These are phyloP conservation scores for Pseudomyrmex gracilis DNA, from an alignment of 1,140 invertebrate genomes.

Conservation along the genomic window DNA sequence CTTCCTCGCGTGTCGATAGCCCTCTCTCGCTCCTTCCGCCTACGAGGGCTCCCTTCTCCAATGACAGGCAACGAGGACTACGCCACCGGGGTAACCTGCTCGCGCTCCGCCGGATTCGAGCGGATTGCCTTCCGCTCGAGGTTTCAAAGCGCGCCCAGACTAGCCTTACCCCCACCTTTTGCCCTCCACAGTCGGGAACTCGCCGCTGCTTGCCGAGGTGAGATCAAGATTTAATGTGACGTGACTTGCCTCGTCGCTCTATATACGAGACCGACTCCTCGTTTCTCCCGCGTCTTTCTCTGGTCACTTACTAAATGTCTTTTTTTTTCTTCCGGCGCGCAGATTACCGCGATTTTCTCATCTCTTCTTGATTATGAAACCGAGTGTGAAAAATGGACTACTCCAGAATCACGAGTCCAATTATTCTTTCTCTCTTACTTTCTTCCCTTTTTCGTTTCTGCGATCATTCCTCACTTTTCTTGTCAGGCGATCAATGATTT, in stretches of 20 bases:
- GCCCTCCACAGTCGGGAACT: slow-evolving; percentile 35
- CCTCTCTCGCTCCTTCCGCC: slow-evolving; percentile 44
- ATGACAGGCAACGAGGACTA: slow-evolving; percentile 39
- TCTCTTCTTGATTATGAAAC: not conserved
- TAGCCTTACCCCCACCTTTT: slow-evolving; percentile 81
- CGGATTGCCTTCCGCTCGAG: slow-evolving; percentile 85
- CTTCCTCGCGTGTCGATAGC: slow-evolving; percentile 43
- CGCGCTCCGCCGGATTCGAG: slow-evolving; percentile 85
- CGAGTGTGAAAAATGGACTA: not conserved
- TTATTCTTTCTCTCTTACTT: slow-evolving; percentile 8
- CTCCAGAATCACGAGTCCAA: not conserved
- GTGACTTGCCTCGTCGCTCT: slow-evolving; percentile 60
- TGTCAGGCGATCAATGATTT: slow-evolving; percentile 32
- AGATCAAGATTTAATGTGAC: slow-evolving; percentile 83
- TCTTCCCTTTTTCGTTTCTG: not conserved
- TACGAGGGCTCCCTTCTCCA: slow-evolving; percentile 59
- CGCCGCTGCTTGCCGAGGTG: slow-evolving; percentile 71
- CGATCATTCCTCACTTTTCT: slow-evolving; percentile 3
- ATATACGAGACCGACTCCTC: slow-evolving; percentile 31
- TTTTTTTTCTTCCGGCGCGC: not conserved
- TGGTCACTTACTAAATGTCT: not conserved
- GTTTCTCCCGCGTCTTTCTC: not conserved
- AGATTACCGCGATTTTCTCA: not conserved
- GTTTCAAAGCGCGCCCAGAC: slow-evolving; percentile 84
- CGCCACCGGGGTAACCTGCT: slow-evolving; percentile 76